A percentile compares a stretch with the other conserved stretches of the same genome.
Evolutionary conservation across 1,140 invertebrate species (phyloP).

Genomic region (Orussus abietinus): DNA sequence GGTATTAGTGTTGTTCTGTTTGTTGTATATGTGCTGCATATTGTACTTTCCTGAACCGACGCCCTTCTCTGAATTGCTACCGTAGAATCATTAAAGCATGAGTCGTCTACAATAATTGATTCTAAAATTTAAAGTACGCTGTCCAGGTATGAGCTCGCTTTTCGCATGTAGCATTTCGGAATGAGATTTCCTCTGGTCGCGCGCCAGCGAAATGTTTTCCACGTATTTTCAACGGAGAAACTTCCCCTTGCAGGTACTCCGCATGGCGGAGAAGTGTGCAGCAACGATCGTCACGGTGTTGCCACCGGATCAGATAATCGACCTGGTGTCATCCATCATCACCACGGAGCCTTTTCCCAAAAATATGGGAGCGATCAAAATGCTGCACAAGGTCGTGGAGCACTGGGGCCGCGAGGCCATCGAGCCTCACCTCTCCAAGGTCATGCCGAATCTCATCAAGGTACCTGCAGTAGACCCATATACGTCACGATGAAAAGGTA

Average conservation of each 20-base stretch:
- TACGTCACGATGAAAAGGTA: background rate
- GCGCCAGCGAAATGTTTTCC: too few relatives aligned
- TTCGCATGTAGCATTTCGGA: too few relatives aligned
- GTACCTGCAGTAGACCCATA: slow-evolving; percentile 52
- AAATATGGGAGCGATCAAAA: slow-evolving; percentile 89
- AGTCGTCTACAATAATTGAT: too few relatives aligned
- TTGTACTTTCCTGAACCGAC: slow-evolving; percentile 1
- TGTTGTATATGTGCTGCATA: slow-evolving; percentile 14
- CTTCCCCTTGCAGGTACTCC: slow-evolving; percentile 53
- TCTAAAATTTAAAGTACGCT: too few relatives aligned
- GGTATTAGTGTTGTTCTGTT: slow-evolving; percentile 33
- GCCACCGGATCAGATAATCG: slow-evolving; percentile 66
- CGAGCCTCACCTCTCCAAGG: slow-evolving; percentile 68
- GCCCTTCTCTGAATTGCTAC: too few relatives aligned
- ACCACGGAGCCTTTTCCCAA: slow-evolving; percentile 79
- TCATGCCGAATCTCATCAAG: slow-evolving; percentile 86
- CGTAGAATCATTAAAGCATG: too few relatives aligned
- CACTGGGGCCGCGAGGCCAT: slow-evolving; percentile 65
- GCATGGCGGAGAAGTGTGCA: slow-evolving; percentile 63
- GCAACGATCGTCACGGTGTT: slow-evolving; percentile 70
- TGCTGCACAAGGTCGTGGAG: slow-evolving; percentile 82
- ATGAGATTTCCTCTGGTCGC: too few relatives aligned
- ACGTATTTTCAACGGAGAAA: too few relatives aligned
- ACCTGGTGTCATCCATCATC: slow-evolving; percentile 75
- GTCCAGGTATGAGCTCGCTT: too few relatives aligned